These are phyloP conservation scores for Forbesichthys agassizii DNA, from an alignment of 2,113 vertebrate species.

Conservation along the genomic window DNA sequence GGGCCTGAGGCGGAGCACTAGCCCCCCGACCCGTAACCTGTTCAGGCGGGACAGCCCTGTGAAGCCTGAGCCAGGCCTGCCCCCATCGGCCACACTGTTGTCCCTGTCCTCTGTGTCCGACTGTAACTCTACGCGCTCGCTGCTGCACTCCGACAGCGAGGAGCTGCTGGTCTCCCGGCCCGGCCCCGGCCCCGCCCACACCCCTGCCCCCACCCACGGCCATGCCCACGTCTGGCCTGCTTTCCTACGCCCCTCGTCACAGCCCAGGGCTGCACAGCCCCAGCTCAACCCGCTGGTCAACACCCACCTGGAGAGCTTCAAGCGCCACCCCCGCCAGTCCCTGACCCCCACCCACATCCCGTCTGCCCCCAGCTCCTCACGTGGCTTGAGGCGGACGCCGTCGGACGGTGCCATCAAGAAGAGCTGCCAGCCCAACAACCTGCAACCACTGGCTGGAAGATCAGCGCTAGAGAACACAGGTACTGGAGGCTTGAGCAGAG, in stretches of 20 bases:
- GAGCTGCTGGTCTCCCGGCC: slow-evolving; percentile 87
- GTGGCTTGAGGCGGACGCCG: slow-evolving; percentile 85
- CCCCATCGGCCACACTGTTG: slow-evolving; percentile 85
- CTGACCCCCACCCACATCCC: slow-evolving; percentile 94
- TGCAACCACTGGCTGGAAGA: slow-evolving; percentile 58
- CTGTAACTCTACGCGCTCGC: slow-evolving; percentile 94
- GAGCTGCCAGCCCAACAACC: slow-evolving; percentile 48
- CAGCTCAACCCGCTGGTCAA: slow-evolving; percentile 90
- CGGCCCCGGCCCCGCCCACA: slow-evolving; percentile 64
- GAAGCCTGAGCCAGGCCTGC: slow-evolving; percentile 66
- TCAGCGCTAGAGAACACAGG: slow-evolving; percentile 56
- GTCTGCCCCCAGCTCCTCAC: slow-evolving; percentile 73
- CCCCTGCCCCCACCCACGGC: slow-evolving; percentile 26
- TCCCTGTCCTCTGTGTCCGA: slow-evolving; percentile 94
- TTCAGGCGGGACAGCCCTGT: slow-evolving; percentile 87
- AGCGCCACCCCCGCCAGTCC: slow-evolving; percentile 90
- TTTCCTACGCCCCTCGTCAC: slow-evolving; percentile 72
- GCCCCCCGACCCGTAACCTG: slow-evolving; percentile 87
- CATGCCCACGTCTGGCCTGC: slow-evolving; percentile 72
- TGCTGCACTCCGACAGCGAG: slow-evolving; percentile 90
- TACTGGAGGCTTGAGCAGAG: slow-evolving; percentile 13
- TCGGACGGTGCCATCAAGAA: slow-evolving; percentile 94
- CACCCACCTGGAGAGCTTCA: slow-evolving; percentile 92
- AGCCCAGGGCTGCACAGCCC: slow-evolving; percentile 75
- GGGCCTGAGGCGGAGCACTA: slow-evolving; percentile 82